These are phyloP conservation scores for Zapornia atra DNA, from an alignment of 2,113 vertebrate genomes.

Conservation along the genomic window DNA sequence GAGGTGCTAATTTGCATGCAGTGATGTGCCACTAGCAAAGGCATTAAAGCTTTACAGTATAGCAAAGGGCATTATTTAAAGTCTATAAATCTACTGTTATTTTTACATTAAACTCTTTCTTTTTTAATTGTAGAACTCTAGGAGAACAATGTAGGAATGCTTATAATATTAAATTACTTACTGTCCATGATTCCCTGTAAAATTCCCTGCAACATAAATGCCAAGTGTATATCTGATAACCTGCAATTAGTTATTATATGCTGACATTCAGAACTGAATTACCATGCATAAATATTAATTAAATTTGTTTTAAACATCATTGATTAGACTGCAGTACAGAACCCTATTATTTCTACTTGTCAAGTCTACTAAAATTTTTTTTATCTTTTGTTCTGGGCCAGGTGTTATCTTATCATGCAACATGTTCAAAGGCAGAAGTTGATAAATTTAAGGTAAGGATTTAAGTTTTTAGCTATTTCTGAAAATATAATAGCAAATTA, in stretches of 20 bases:
- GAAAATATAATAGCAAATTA: not conserved
- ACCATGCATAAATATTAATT: not conserved
- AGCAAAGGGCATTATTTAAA: not conserved
- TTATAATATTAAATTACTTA: conserved; percentile 12
- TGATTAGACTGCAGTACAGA: conserved; percentile 1
- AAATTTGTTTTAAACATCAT: conserved; percentile 21
- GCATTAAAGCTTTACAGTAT: not conserved
- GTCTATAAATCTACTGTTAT: not conserved
- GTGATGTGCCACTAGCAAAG: not conserved
- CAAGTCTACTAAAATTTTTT: not conserved
- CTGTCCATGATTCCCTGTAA: not conserved
- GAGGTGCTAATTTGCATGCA: not conserved
- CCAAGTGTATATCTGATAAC: not conserved
- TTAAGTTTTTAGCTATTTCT: not conserved
- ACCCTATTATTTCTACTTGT: not conserved
- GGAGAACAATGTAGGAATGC: not conserved
- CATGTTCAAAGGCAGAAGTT: conserved; percentile 97
- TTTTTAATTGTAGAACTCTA: not conserved
- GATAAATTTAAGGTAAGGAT: conserved; percentile 98
- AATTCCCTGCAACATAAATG: not conserved
- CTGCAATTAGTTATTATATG: not conserved
- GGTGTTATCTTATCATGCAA: conserved; percentile 98
- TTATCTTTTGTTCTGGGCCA: conserved; percentile 73
- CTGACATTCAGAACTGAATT: conserved; percentile 17
- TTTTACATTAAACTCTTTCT: not conserved